Conservation (phyloP, 2,113 vertebrate species). For the Zeus faber region DNA sequence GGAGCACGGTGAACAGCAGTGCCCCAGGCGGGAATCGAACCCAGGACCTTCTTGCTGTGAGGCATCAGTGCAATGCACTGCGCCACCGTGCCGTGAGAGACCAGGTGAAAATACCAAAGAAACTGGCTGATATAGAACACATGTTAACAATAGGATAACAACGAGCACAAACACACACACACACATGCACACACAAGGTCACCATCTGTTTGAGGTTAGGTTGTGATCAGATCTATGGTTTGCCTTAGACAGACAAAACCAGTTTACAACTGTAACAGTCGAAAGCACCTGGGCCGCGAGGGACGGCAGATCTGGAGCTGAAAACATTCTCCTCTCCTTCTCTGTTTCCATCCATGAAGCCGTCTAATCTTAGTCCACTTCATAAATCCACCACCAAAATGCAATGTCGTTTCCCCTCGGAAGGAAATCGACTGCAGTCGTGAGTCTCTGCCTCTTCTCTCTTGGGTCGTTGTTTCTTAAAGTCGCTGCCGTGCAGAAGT, state of each 20-base stretch:
- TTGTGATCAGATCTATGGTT: slow-evolving; percentile 59
- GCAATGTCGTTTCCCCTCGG: too few relatives aligned
- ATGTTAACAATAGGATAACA: not conserved
- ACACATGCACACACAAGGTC: slow-evolving; percentile 1
- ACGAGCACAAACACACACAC: not conserved
- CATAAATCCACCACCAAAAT: too few relatives aligned
- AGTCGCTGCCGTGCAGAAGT: too few relatives aligned
- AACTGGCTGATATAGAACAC: not conserved
- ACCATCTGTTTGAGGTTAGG: slow-evolving; percentile 67
- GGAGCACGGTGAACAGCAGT: too few relatives aligned
- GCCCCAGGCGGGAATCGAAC: too few relatives aligned
- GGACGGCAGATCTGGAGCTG: not conserved
- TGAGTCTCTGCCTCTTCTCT: too few relatives aligned
- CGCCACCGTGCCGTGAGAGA: not conserved
- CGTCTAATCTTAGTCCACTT: too few relatives aligned
- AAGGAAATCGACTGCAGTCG: too few relatives aligned
- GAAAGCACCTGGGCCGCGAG: slow-evolving; percentile 47
- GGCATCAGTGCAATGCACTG: slow-evolving; percentile 16
- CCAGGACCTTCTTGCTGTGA: slow-evolving; percentile 2
- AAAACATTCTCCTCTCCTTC: too few relatives aligned
- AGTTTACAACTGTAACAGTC: slow-evolving; percentile 56
- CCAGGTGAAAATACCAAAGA: not conserved
- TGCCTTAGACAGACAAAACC: slow-evolving; percentile 37
- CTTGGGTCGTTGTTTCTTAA: too few relatives aligned
- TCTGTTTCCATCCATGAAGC: not conserved